Percentiles rank a stretch among this genome's conserved stretches.
Evolutionary conservation across 2,797 vertebrate genomes (phyloP).

Genomic region (Poecilia velifera): DNA sequence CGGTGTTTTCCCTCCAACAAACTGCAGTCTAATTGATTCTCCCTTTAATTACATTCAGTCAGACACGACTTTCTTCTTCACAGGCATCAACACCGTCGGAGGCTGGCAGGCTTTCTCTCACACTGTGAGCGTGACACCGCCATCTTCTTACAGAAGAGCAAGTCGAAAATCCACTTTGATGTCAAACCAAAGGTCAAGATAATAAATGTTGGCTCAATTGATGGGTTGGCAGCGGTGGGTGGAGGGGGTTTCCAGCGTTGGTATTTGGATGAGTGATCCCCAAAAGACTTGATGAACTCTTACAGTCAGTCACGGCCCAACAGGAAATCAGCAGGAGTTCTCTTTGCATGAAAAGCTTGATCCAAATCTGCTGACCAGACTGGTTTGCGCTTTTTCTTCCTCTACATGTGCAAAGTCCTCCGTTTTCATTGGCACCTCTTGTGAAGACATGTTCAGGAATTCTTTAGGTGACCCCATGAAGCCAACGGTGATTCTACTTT

Average conservation of each 20-base stretch:
- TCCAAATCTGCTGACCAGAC: slow-evolving; percentile 71
- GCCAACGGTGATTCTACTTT: background rate
- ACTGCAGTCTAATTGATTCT: slow-evolving; percentile 76
- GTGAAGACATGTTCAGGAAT: background rate
- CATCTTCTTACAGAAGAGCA: slow-evolving; percentile 67
- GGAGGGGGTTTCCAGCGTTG: slow-evolving; percentile 53
- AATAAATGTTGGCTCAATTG: slow-evolving; percentile 87
- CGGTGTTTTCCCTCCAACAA: slow-evolving; percentile 35
- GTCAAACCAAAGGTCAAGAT: slow-evolving; percentile 86
- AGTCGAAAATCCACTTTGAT: slow-evolving; percentile 77
- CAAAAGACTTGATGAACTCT: slow-evolving; percentile 81
- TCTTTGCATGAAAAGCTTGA: slow-evolving; percentile 75
- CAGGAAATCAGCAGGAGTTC: slow-evolving; percentile 74
- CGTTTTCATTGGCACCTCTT: background rate
- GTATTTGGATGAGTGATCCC: slow-evolving; percentile 74
- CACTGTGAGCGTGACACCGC: slow-evolving; percentile 76
- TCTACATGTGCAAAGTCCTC: slow-evolving; percentile 18
- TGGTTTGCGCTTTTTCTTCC: slow-evolving; percentile 65
- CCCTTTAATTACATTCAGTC: slow-evolving; percentile 76
- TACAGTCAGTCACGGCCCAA: slow-evolving; percentile 78
- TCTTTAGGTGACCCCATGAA: background rate
- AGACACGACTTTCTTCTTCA: slow-evolving; percentile 67
- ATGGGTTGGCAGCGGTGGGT: slow-evolving; percentile 70
- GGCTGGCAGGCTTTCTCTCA: slow-evolving; percentile 72
- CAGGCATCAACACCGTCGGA: slow-evolving; percentile 67